A percentile compares a stretch with the other conserved stretches of the same genome.
Evolutionary conservation across 1,140 invertebrate genomes (phyloP).

Genomic region (Caerostris extrusa): DNA sequence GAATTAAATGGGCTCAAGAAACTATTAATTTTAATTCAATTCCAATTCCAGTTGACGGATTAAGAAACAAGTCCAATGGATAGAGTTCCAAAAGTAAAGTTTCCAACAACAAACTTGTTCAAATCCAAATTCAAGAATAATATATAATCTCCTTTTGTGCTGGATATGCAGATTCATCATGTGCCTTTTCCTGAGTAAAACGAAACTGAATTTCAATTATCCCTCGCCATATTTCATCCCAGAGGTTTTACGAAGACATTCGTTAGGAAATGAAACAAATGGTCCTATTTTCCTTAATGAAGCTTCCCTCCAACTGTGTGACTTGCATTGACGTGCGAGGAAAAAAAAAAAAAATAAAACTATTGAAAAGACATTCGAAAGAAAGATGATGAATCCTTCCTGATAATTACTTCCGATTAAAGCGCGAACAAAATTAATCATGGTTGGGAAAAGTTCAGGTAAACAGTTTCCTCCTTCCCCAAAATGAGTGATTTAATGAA

Average conservation of each 20-base stretch:
- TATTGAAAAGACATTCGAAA: conserved; percentile 23
- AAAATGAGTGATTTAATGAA: conserved; percentile 36
- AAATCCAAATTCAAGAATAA: not conserved
- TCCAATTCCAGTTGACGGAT: not conserved
- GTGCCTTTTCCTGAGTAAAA: not conserved
- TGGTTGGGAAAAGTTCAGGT: conserved; percentile 12
- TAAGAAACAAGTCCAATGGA: not conserved
- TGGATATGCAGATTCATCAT: not conserved
- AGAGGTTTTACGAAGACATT: not conserved
- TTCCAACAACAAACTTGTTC: not conserved
- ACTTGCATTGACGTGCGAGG: not conserved
- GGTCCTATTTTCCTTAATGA: conserved; percentile 22
- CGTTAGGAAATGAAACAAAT: conserved; percentile 34
- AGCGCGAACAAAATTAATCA: conserved; percentile 32
- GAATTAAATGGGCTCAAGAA: not conserved
- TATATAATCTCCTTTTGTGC: not conserved
- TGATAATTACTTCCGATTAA: conserved; percentile 42
- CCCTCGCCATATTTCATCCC: conserved; percentile 10
- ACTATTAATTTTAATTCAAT: not conserved
- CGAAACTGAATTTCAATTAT: conserved; percentile 36
- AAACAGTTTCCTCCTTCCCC: not conserved
- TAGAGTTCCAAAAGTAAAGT: not conserved
- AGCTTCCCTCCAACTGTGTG: not conserved
- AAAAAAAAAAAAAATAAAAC: not conserved
- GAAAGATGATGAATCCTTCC: conserved; percentile 35